Base-by-base conservation (phyloP, 2,888 invertebrate genomes). In the Suillia variegata region DNA sequence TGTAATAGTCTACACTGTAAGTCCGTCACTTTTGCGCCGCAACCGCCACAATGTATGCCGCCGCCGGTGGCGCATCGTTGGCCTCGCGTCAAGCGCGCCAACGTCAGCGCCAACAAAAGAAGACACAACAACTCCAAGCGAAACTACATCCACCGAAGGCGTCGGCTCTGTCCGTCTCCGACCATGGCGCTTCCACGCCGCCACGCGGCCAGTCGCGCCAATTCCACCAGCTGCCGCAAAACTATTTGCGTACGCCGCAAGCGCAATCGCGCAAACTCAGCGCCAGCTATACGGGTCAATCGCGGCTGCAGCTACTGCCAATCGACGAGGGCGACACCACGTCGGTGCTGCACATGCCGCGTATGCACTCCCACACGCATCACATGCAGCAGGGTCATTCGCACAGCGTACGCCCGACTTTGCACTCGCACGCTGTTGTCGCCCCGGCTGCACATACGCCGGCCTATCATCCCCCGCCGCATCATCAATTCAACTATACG, bases 21-120 rank as follows among this genome's bases (percentile, higher is more conserved):
- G 42, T 42, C 18, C n/a, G n/a, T n/a, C n/a, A n/a, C n/a, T n/a
- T n/a, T 8, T n/a, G 48, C 26, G 17, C 38, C 31, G 33, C 22
- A 6, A 26, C 12, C 45, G n/a, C 49, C 21, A 64, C 62, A 47
- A 93, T 93, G 93, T 93, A 93, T 87, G 93, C 93, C 80, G 93
- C 93, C 80, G 93, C 93, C 80, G 93, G 93, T 81, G 93, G 92
- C 82, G 92, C 92, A 78, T 91, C 91, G 79, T 86, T 93, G 83
- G 92, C 93, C 81, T 91, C 90, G 84, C 88, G 92, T 78, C 90
- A 90, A 84, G 90, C 90, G 69, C 84, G 87, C 62, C 90, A 90
- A 70, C 83, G 86, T 64, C 85, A 86, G 77, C 83, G 84, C 55
- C 85, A 85, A 76, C 83, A 84, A 72, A 84, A 84, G 70, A 81